Percentiles rank a stretch among this genome's conserved stretches.
These are phyloP conservation scores for Cydia amplana DNA, from an alignment of 1,140 invertebrate genomes.

Conservation along the genomic window DNA sequence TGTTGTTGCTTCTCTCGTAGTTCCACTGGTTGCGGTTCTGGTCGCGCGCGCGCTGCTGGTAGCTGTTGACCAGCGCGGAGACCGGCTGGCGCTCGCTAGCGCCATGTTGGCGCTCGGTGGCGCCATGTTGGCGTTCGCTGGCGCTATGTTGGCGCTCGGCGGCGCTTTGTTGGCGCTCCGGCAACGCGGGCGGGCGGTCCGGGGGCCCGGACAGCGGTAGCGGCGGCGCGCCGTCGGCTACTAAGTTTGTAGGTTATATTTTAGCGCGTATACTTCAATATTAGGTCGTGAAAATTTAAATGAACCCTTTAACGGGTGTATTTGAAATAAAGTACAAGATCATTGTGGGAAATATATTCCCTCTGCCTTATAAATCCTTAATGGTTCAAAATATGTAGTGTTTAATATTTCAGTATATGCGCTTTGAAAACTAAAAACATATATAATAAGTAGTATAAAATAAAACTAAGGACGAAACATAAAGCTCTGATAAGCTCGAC, in stretches of 20 bases:
- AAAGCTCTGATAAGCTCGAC: too few species aligned
- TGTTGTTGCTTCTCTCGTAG: constrained; percentile 54
- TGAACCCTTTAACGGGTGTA: too few species aligned
- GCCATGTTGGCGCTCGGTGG: too few species aligned
- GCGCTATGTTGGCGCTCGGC: constrained; percentile 37
- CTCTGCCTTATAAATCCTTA: too few species aligned
- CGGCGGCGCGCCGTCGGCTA: constrained; percentile 36
- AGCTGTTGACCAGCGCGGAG: constrained; percentile 65
- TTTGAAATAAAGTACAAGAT: too few species aligned
- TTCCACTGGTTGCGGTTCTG: constrained; percentile 46
- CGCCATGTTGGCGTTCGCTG: constrained; percentile 27
- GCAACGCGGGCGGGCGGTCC: constrained; percentile 46
- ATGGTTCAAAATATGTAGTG: too few species aligned
- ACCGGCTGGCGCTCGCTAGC: constrained; percentile 48
- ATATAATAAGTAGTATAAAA: too few species aligned
- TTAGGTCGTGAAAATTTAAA: too few species aligned
- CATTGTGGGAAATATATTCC: too few species aligned
- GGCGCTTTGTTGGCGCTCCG: constrained; percentile 40
- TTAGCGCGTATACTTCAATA: neutral
- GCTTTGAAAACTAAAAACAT: too few species aligned
- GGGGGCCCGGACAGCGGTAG: constrained; percentile 40
- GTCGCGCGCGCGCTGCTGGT: constrained; percentile 59
- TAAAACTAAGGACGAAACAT: too few species aligned
- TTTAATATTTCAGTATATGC: too few species aligned
- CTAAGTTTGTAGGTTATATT: neutral